phyloP scores from a whole-genome alignment of 2,797 vertebrate species.

The Chrysocyon brachyurus region DNA sequence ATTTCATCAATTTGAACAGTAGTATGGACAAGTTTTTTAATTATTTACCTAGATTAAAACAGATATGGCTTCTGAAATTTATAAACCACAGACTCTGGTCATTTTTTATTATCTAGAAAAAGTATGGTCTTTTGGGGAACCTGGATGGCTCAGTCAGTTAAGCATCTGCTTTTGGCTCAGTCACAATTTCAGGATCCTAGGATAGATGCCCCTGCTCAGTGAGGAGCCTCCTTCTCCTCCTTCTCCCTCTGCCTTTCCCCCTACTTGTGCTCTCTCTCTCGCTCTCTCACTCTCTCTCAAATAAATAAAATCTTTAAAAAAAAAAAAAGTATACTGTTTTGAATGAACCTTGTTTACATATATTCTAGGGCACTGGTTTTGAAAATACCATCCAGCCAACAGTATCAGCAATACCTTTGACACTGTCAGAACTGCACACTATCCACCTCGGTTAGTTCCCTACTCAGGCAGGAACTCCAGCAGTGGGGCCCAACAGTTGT shows the following conservation, averaged over 20 bases:
- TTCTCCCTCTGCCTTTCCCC: no score
- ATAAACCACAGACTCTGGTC: not conserved
- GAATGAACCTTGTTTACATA: not conserved
- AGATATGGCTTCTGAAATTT: not conserved
- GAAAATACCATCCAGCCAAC: not conserved
- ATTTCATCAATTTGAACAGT: constrained; percentile 11
- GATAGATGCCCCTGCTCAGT: no score
- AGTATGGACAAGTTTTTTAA: not conserved
- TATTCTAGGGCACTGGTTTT: not conserved
- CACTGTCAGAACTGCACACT: not conserved
- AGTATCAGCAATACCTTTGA: not conserved
- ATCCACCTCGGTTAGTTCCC: no score
- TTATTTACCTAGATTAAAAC: constrained; percentile 37
- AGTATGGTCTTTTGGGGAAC: not conserved
- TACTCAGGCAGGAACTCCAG: not conserved
- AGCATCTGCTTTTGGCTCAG: no score
- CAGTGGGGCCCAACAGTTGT: not conserved
- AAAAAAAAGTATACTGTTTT: not conserved
- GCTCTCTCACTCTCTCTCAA: no score
- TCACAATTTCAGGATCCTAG: no score
- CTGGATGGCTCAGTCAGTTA: no score
- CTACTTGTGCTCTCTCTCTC: no score
- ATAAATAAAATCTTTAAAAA: no score
- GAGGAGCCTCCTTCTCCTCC: no score
- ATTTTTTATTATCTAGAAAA: not conserved